Evolutionary conservation across 2,113 vertebrate genomes (phyloP), one percentile per base, ranked within the genome.

Genomic region (Leptosomus discolor): DNA sequence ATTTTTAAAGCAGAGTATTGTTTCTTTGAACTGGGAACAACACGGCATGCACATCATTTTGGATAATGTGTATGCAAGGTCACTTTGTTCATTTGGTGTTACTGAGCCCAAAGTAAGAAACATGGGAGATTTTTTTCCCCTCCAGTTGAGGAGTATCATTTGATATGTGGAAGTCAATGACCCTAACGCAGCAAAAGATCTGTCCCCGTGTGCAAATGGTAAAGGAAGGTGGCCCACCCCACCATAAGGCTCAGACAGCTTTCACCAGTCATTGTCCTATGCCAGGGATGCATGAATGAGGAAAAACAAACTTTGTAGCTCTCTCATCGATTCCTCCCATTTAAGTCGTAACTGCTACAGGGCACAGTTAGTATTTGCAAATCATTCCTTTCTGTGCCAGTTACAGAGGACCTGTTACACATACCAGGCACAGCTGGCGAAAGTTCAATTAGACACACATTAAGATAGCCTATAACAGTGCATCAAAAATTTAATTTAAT

Each of bases 11-110:
- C 77, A 60, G 24, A 93, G 37, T 70, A 85, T 45, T 70, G 30
- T 85, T 95, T 91, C 94, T 91, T 89, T 85, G 82, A 92, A 63
- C 41, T 61, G 65, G 82, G 87, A 82, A 63, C 58, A 90, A 83
- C 61, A 26, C 2, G 18, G 51, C 69, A 46, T 56, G 82, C 63
- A 36, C 53, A 87, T 91, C 36, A 36, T 91, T 96, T 94, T 9
- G 36, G 79, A 71, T 90, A 96, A 96, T 95, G 89, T 39, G 74
- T 53, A 2, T 58, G 37, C 83, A 95, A 96, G 92, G 93, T 95
- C 91, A 93, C 46, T 91, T 89, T 64, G 73, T 51, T 71, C 57
- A 32, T 88, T 71, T 74, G 75, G 60, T 34, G 51, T 16, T 39
- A 79, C 51, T 43, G 7, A 96, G 51, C 43, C 43, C 68, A 11